Base-by-base conservation (phyloP, 2,113 vertebrate genomes). In the Amia ocellicauda region DNA sequence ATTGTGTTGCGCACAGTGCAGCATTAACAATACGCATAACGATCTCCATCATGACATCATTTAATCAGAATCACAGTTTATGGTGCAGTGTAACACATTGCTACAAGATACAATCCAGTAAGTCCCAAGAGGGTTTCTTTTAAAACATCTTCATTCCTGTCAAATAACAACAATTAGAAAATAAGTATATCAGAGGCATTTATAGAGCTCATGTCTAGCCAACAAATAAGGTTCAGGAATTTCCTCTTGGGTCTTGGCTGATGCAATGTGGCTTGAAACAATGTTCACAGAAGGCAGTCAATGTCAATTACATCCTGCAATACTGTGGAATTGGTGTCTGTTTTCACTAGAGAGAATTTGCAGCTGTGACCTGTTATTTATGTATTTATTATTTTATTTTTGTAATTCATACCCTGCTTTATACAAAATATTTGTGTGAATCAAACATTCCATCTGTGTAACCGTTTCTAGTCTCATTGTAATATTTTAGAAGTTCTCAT, bases 171-270 rank as follows among this genome's bases (percentile, higher is more conserved):
- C 27, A 58, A 20, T 58, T n/a, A n/a, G n/a, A n/a, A n/a, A n/a
- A n/a, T n/a, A n/a, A n/a, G n/a, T n/a, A n/a, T n/a, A n/a, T n/a
- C n/a, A 36, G 20, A 22, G 10, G 17, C 36, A 58, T 55, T 58
- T 58, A 58, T 58, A n/a, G 55, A 47, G 45, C 45, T 16, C 2
- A 13, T 40, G 55, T 40, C 29, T 40, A 8, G 55, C 29, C 55
- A 40, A 22, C n/a, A 40, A 31, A 31, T n/a, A 56, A 31, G 26
- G 14, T 9, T n/a, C 54, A 31, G 1, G 55, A 41, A 58, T 40
- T n/a, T 36, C 19, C 36, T 58, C n/a, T 58, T 10, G n/a, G 20
- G n/a, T 47, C 2, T 47, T 58, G 24, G 10, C 10, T 16, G 4
- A 16, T 26, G 20, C 22, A 14, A 3, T 54, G 23, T 28, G 52